These are phyloP conservation scores for Eurytoma californica DNA, from an alignment of 2,888 invertebrate species.

Conservation along the genomic window DNA sequence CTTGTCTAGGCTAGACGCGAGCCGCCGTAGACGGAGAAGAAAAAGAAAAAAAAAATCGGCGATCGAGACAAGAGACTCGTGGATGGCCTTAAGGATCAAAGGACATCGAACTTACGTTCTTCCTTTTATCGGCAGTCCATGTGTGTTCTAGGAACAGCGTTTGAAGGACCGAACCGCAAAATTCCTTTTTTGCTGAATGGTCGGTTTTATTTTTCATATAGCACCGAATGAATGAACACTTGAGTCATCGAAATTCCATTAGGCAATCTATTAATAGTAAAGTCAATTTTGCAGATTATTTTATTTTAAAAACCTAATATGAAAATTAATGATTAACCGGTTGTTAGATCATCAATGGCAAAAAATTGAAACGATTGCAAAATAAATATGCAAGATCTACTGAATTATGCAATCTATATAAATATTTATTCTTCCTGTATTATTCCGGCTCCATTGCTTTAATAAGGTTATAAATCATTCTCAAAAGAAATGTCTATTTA, in stretches of 20 bases:
- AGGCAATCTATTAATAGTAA: neutral
- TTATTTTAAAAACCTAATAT: neutral
- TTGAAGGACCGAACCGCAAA: neutral
- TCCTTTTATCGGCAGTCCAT: constrained; percentile 22
- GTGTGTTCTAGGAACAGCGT: neutral
- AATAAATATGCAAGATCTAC: neutral
- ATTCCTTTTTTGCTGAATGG: constrained; percentile 5
- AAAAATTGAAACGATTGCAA: neutral
- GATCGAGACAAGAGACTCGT: constrained; percentile 57
- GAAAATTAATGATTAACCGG: neutral
- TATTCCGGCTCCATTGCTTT: neutral
- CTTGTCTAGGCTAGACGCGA: constrained; percentile 37
- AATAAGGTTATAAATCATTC: no score
- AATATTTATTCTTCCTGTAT: neutral
- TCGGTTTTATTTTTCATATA: neutral
- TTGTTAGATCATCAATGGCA: neutral
- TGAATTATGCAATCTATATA: no score
- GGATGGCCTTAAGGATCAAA: constrained; percentile 18
- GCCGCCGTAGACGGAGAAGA: neutral
- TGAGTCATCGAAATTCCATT: no score
- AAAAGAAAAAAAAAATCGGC: constrained; percentile 7
- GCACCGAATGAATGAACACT: no score
- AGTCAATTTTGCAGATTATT: neutral
- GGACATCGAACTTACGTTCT: constrained; percentile 46
- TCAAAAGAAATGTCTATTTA: no score